Evolutionary conservation across 2,888 invertebrate genomes (phyloP).

Genomic region (Drosophila atripex): DNA sequence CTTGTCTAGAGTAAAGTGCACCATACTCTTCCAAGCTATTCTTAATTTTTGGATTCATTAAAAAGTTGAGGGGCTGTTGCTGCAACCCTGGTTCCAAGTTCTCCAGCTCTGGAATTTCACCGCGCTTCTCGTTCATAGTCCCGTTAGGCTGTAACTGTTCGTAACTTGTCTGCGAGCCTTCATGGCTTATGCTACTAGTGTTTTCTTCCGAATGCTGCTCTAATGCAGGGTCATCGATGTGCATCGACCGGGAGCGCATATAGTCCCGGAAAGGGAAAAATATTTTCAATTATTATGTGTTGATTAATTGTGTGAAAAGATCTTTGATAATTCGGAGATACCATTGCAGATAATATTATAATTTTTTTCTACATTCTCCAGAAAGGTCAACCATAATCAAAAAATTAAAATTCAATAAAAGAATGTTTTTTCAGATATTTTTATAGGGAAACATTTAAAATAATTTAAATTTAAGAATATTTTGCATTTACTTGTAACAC

Average conservation of each 20-base stretch:
- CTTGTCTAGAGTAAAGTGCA: slow-evolving; percentile 59
- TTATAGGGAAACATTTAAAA: too few relatives aligned
- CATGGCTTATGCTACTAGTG: slow-evolving; percentile 80
- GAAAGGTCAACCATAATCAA: too few relatives aligned
- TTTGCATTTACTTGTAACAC: too few relatives aligned
- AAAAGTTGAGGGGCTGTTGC: slow-evolving; percentile 21
- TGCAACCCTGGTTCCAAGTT: slow-evolving; percentile 58
- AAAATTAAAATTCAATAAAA: too few relatives aligned
- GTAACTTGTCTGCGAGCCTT: slow-evolving; percentile 79
- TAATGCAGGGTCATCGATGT: slow-evolving; percentile 80
- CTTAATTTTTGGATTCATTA: slow-evolving; percentile 27
- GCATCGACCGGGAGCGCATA: slow-evolving; percentile 82
- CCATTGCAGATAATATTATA: too few relatives aligned
- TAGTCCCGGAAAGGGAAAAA: slow-evolving; percentile 81
- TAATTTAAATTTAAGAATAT: too few relatives aligned
- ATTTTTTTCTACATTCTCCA: too few relatives aligned
- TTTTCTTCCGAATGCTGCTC: slow-evolving; percentile 81
- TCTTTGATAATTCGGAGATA: too few relatives aligned
- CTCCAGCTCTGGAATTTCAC: slow-evolving; percentile 83
- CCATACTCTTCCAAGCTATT: slow-evolving; percentile 53
- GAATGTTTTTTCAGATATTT: too few relatives aligned
- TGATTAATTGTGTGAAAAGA: too few relatives aligned
- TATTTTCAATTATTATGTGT: not conserved
- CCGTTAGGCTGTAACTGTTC: slow-evolving; percentile 84
- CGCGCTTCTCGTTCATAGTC: slow-evolving; percentile 86